These are phyloP conservation scores for Camponotus fellah DNA, from an alignment of 2,888 invertebrate species.

Conservation along the genomic window DNA sequence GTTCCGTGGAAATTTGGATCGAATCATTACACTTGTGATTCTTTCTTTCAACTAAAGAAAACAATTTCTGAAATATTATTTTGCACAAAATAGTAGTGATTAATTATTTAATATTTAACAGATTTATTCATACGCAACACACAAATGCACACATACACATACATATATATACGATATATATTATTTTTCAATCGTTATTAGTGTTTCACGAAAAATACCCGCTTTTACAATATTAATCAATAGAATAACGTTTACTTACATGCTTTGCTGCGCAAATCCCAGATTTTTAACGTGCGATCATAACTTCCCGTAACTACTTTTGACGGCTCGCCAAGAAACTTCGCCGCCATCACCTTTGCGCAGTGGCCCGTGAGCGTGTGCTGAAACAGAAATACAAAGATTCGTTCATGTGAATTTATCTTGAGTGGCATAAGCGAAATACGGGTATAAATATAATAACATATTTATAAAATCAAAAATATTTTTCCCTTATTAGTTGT, in stretches of 20 bases:
- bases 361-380: conserved; percentile 98
- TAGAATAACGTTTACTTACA: conserved; percentile 88
- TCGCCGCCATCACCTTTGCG: conserved; percentile 98
- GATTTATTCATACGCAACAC: neutral
- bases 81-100: neutral
- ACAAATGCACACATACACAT: neutral
- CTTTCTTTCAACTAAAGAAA: neutral
- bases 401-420: conserved; percentile 16
- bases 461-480: neutral
- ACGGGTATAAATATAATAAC: neutral
- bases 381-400: conserved; percentile 87
- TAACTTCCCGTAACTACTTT: conserved; percentile 99
- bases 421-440: neutral
- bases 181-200: neutral
- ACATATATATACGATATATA: neutral
- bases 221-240: conserved; percentile 10
- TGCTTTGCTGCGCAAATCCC: conserved; percentile 97
- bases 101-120: conserved; percentile 12
- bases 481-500: neutral
- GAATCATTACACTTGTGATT: neutral
- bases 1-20: conserved; percentile 18
- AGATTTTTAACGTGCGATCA: conserved; percentile 99
- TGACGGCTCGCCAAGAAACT: conserved; percentile 96
- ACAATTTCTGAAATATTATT: neutral
- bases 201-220: neutral